These are phyloP conservation scores for Portunus trituberculatus DNA, from an alignment of 1,140 invertebrate genomes.

Conservation along the genomic window DNA sequence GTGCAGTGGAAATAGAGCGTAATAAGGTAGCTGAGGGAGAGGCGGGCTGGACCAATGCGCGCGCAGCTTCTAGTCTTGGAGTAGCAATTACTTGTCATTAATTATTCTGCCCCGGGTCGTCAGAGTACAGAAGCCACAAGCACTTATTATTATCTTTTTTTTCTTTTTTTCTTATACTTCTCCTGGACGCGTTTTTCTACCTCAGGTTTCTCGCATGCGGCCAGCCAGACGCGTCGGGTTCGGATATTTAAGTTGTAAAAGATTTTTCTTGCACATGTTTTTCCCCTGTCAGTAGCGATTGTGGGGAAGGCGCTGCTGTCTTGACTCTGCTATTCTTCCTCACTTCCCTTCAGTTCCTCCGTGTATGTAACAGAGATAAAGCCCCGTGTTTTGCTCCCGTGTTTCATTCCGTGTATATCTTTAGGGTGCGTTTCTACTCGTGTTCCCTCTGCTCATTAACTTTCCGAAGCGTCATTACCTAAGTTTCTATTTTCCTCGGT, in stretches of 20 bases:
- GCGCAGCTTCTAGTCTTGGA: slow-evolving; percentile 59
- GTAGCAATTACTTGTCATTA: slow-evolving; percentile 70
- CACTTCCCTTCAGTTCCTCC: not conserved
- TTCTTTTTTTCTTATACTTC: not conserved
- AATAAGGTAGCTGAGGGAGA: slow-evolving; percentile 16
- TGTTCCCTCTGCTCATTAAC: no score
- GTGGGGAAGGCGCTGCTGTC: not conserved
- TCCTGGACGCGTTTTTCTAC: no score
- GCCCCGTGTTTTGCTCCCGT: not conserved
- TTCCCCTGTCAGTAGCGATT: not conserved
- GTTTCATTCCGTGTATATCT: not conserved
- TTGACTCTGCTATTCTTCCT: not conserved
- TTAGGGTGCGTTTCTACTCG: no score
- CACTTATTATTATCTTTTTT: slow-evolving; percentile 4
- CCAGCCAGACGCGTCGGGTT: no score
- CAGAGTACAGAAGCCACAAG: slow-evolving; percentile 60
- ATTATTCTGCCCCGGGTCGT: slow-evolving; percentile 68
- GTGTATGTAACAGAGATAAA: no score
- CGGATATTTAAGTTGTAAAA: not conserved
- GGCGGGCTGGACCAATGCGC: slow-evolving; percentile 51
- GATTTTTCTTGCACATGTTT: slow-evolving; percentile 6
- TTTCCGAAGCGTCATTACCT: no score
- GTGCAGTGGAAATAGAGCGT: not conserved
- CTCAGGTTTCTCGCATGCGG: no score
- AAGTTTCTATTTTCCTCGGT: no score